Conservation (phyloP, 2,888 invertebrate species). For the Acanthosepion lycidas region DNA sequence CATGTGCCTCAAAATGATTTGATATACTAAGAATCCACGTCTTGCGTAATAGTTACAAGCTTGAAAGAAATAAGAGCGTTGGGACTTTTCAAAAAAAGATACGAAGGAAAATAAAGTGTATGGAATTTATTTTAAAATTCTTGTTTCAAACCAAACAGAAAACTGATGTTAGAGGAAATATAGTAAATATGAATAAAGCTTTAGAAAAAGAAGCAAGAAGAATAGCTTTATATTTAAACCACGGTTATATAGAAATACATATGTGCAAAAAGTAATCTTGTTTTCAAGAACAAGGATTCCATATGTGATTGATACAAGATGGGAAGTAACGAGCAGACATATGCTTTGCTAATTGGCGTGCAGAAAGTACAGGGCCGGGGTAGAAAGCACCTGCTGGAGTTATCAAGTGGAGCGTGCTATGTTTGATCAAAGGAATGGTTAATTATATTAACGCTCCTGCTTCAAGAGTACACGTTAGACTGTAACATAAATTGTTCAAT, state of each 20-base stretch:
- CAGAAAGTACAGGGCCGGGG: not conserved
- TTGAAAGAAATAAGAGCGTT: too few relatives aligned
- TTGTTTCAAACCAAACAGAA: too few relatives aligned
- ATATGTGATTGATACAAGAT: not conserved
- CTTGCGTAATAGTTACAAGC: too few relatives aligned
- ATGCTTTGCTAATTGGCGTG: not conserved
- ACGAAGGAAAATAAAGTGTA: too few relatives aligned
- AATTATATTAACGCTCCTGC: not conserved
- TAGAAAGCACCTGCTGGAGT: not conserved
- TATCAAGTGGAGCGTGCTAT: not conserved
- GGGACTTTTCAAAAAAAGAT: too few relatives aligned
- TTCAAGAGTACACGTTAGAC: not conserved
- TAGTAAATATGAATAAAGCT: too few relatives aligned
- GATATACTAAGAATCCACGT: too few relatives aligned
- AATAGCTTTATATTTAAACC: not conserved
- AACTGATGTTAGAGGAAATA: too few relatives aligned
- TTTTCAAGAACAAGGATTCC: not conserved
- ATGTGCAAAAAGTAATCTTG: not conserved
- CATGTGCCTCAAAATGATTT: too few relatives aligned
- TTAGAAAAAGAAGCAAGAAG: too few relatives aligned
- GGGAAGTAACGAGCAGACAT: not conserved
- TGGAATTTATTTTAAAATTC: too few relatives aligned
- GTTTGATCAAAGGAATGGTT: not conserved
- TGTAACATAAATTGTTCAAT: not conserved
- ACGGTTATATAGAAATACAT: not conserved